A percentile compares a stretch with the other conserved stretches of the same genome.
These are phyloP conservation scores for Sphaerophoria taeniata DNA, from an alignment of 2,888 invertebrate genomes.

Conservation along the genomic window DNA sequence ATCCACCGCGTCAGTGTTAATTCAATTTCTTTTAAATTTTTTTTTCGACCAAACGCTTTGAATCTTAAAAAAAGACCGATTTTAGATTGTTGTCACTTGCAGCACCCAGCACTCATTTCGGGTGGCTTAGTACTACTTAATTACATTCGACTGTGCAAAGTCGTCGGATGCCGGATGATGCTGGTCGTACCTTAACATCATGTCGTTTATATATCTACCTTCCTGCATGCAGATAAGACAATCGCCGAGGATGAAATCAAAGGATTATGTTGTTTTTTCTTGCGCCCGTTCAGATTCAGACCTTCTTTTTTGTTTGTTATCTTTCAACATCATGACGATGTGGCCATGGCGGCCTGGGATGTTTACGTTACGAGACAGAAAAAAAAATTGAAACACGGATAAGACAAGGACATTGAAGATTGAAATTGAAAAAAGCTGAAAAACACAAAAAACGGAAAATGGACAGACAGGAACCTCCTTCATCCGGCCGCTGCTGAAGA, in stretches of 20 bases:
- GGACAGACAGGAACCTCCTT: background rate
- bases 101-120: constrained; percentile 13
- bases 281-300: background rate
- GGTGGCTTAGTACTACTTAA: constrained; percentile 37
- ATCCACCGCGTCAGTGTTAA: too few relatives aligned
- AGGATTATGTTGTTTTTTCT: constrained; percentile 36
- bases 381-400: too few relatives aligned
- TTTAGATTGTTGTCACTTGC: constrained; percentile 30
- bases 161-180: constrained; percentile 31
- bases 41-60: too few relatives aligned
- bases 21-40: too few relatives aligned
- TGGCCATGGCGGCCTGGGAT: too few relatives aligned
- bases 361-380: too few relatives aligned
- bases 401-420: constrained; percentile 6
- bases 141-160: constrained; percentile 52
- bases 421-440: too few relatives aligned
- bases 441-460: background rate
- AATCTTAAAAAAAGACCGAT: too few relatives aligned
- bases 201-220: background rate
- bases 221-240: constrained; percentile 40
- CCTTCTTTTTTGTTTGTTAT: too few relatives aligned
- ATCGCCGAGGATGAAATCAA: constrained; percentile 42
- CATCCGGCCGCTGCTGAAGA: constrained; percentile 11
- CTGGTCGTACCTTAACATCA: constrained; percentile 46
- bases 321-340: too few relatives aligned